Evolutionary conservation across 2,113 vertebrate genomes (phyloP), one percentile per base, ranked within the genome.

Genomic region (Nansenia antarctica): DNA sequence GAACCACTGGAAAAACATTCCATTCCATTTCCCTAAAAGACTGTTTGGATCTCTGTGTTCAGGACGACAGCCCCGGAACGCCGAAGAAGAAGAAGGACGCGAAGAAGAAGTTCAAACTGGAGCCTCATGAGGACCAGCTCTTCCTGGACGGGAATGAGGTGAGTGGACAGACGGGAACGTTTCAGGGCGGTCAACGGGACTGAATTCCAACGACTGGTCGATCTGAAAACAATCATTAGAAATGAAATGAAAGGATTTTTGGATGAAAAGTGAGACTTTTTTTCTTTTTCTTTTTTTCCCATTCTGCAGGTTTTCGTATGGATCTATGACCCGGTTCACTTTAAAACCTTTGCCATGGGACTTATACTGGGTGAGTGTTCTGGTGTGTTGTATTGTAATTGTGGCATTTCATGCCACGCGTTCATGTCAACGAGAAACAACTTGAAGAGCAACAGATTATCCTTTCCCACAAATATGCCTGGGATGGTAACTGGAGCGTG

Each of bases 21-120:
- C 18, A 20, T 49, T n/a, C 2, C 14, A 49, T n/a, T 20, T n/a
- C 45, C 7, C 1, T 49, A 22, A n/a, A 58, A 27, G 11, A 2
- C 12, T 37, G 26, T 62, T 62, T 53, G 12, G 70, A 26, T 69
- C 27, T 73, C 22, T 59, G 15, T 66, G 9, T 58, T 35, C 30
- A 99, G 98, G 98, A 99, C 65, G 97, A 99, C 63, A 92, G 92
- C 67, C 97, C 98, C 55, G 96, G 96, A 73, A 95, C 94, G 42
- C 96, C 96, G 11, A 99, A 98, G 89, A 99, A 99, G 89, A 94
- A 93, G 74, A 99, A 98, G 65, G 97, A 99, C 76, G 94, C 92
- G n/a, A 99, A 99, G 90, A 98, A 97, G 90, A 99, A 98, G 90
- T 99, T 98, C 86, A 99, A 99, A 85, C 93, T 99, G 81, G 97